phyloP scores from a whole-genome alignment of 1,140 invertebrate species.

The Tribolium madens region DNA sequence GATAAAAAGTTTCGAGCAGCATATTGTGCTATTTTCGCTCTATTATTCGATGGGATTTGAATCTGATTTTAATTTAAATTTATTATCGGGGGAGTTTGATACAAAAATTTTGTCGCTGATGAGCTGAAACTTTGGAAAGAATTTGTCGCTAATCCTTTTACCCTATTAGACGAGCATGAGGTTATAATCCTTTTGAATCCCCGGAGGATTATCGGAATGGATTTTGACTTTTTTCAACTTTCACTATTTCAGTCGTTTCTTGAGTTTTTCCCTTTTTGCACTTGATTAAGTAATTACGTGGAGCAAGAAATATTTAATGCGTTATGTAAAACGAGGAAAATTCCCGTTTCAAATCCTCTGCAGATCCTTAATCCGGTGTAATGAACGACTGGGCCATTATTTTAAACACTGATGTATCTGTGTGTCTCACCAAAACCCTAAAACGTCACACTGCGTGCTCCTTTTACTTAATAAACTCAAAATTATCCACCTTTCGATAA shows the following conservation, averaged over 20 bases:
- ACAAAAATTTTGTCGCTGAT: constrained; percentile 28
- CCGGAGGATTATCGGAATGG: constrained; percentile 19
- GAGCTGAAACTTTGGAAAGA: constrained; percentile 21
- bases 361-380: constrained; percentile 52
- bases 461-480: constrained; percentile 39
- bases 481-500: constrained; percentile 43
- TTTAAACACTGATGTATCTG: constrained; percentile 53
- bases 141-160: constrained; percentile 22
- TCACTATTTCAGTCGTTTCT: constrained; percentile 6
- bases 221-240: constrained; percentile 15
- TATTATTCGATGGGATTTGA: constrained; percentile 30
- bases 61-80: constrained; percentile 31
- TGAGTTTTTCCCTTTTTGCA: constrained; percentile 15
- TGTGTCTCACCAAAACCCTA: constrained; percentile 42
- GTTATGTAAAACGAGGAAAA: constrained; percentile 43
- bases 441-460: constrained; percentile 44
- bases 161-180: constrained; percentile 33
- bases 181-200: constrained; percentile 27
- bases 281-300: constrained; percentile 34
- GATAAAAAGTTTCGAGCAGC: constrained; percentile 22
- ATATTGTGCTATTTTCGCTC: constrained; percentile 32
- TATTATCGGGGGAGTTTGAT: constrained; percentile 22
- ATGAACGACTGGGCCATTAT: constrained; percentile 52
- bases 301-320: constrained; percentile 34
- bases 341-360: constrained; percentile 44